Percentiles rank a stretch among this genome's conserved stretches.
Evolutionary conservation across 2,888 invertebrate genomes (phyloP).

Genomic region (Leptinotarsa peninsularis): DNA sequence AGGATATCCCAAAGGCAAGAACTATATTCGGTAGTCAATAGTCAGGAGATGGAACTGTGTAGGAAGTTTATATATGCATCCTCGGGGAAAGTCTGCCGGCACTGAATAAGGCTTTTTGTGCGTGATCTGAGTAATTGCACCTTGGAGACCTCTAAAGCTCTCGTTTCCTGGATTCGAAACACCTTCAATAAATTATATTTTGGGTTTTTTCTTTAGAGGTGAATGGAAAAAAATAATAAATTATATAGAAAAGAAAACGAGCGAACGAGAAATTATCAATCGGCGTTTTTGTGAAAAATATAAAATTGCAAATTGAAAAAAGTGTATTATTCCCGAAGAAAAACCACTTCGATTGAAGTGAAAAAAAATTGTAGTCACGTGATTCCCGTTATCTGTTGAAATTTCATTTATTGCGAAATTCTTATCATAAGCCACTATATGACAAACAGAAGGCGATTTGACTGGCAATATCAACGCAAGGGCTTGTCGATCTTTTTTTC

Average conservation of each 20-base stretch:
- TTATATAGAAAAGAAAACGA: background rate
- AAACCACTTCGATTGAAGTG: too few species aligned
- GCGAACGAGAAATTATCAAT: background rate
- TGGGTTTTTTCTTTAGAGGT: background rate
- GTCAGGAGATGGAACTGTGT: conserved; percentile 22
- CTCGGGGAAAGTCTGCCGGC: conserved; percentile 37
- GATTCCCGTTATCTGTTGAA: too few species aligned
- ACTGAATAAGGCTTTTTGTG: conserved; percentile 47
- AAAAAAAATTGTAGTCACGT: too few species aligned
- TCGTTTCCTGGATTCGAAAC: background rate
- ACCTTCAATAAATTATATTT: conserved; percentile 4
- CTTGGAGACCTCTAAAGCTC: conserved; percentile 31
- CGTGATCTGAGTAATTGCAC: conserved; percentile 47
- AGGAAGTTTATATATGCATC: conserved; percentile 41
- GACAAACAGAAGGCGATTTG: too few species aligned
- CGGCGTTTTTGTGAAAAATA: too few species aligned
- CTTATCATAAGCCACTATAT: too few species aligned
- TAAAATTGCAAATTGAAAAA: too few species aligned
- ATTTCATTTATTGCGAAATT: too few species aligned
- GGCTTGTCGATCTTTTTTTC: too few species aligned
- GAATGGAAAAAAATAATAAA: background rate
- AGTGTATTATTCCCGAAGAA: too few species aligned
- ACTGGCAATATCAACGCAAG: too few species aligned
- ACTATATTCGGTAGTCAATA: conserved; percentile 13
- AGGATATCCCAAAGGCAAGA: conserved; percentile 20